Evolutionary conservation across 1,140 invertebrate genomes (phyloP), one percentile per base, ranked within the genome.

Genomic region (Macrobrachium nipponense): DNA sequence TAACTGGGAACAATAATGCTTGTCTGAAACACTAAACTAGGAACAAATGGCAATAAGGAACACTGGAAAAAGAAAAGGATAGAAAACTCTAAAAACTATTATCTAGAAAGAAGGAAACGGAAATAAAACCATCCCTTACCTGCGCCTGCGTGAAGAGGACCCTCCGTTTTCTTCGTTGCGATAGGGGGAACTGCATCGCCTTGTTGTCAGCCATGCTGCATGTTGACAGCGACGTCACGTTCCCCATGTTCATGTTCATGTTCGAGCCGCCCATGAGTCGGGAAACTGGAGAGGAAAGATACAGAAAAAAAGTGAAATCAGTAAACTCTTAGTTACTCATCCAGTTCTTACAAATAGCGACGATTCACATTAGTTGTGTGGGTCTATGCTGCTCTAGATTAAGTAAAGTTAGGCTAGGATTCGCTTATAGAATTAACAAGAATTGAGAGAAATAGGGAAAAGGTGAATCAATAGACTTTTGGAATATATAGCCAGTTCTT

Each of bases 131-230:
- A 6, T 15, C 51, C 73, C 89, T 76, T 76, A 92, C 92, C 91
- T 92, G 92, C 20, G 91, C 91, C 89, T 92, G 92, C 20, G 92
- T 92, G 89, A 92, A 92, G 60, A 92, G 90, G 51, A 92, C 91
- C 20, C 92, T 89, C 80, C 92, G 89, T 89, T 92, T 92, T 75
- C 92, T 87, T 18, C 96, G 92, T 92, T 97, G 96, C 18, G 96
- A 95, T 87, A 98, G 93, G 44, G 96, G 96, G 92, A 97, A 97
- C 91, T 97, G 96, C 94, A 98, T 96, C 76, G 96, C 95, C 91
- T 97, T 97, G 86, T 95, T 93, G 91, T 96, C 96, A 73, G 91
- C 91, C 88, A 93, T 93, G 91, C 93, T 93, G 87, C 93, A 94
- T 36, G 93, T 92, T 27, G 93, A 92, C 88, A 94, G 92, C 15